Evolutionary conservation across 2,888 invertebrate genomes (phyloP).

Genomic region (Imbricaverruca yamaguchii): DNA sequence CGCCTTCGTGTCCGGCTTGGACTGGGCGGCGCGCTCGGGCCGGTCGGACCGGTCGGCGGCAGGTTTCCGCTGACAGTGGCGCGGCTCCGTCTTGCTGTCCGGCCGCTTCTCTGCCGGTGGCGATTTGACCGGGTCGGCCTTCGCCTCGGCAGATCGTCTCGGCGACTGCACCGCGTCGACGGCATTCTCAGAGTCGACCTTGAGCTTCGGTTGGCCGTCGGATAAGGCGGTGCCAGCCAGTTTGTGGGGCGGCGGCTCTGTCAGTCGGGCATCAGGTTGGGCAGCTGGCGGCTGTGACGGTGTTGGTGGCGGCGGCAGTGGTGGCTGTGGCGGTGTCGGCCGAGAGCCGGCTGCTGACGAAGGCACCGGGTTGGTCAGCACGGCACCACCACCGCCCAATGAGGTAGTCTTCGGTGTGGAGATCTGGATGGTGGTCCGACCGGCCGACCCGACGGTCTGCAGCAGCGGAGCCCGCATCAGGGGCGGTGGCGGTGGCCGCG

Average conservation of each 20-base stretch:
- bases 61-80: not conserved
- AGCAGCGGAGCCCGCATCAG: constrained; percentile 6
- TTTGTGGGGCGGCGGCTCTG: not conserved
- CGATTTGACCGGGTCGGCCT: not conserved
- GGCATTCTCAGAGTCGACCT: not conserved
- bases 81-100: not conserved
- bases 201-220: not conserved
- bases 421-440: not conserved
- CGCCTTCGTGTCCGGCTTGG: not conserved
- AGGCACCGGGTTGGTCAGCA: not conserved
- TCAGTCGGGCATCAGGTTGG: no score
- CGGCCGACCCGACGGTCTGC: not conserved
- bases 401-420: not conserved
- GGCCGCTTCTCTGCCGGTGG: not conserved
- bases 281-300: no score
- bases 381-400: not conserved
- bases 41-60: not conserved
- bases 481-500: constrained; percentile 7
- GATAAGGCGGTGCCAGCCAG: not conserved
- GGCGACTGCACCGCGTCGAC: not conserved
- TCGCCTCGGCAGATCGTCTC: not conserved
- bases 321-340: no score
- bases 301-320: no score
- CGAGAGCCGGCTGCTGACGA: no score
- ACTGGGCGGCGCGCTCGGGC: not conserved